A percentile compares a stretch with the other conserved stretches of the same genome.
phyloP scores from a whole-genome alignment of 2,797 vertebrate species.

The Chloroceryle amazona region DNA sequence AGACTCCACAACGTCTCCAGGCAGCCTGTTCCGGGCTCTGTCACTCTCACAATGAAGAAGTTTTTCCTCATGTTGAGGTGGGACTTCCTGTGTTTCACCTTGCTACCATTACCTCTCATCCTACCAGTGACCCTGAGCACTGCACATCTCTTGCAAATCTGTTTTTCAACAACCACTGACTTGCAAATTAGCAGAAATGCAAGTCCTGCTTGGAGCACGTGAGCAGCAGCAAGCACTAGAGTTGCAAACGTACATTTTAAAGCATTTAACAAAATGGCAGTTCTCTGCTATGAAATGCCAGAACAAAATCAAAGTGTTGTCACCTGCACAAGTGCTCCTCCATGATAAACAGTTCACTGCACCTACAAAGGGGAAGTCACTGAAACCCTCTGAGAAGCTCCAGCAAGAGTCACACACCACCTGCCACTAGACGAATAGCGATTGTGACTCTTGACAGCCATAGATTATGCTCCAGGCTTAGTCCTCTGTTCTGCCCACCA shows the following conservation, averaged over 20 bases:
- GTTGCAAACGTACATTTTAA: not conserved
- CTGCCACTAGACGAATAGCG: not conserved
- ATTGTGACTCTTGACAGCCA: not conserved
- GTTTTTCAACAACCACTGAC: not conserved
- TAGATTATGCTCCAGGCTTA: not conserved
- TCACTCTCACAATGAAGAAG: no score
- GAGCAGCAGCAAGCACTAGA: not conserved
- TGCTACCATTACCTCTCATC: no score
- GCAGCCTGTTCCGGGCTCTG: no score
- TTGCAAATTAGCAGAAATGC: not conserved
- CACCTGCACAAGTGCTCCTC: not conserved
- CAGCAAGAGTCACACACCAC: not conserved
- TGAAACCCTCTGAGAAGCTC: accelerated
- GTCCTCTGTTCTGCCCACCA: not conserved
- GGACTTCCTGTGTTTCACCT: no score
- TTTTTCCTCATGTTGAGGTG: no score
- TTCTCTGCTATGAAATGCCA: not conserved
- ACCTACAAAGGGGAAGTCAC: not conserved
- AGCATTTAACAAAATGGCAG: not conserved
- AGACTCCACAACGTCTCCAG: no score
- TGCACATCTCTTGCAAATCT: not conserved
- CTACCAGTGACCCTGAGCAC: accelerated
- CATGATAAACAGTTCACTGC: not conserved
- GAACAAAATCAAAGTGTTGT: not conserved
- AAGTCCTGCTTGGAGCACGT: not conserved